Evolutionary conservation across 2,797 vertebrate genomes (phyloP).

Genomic region (Myotis findleyi): DNA sequence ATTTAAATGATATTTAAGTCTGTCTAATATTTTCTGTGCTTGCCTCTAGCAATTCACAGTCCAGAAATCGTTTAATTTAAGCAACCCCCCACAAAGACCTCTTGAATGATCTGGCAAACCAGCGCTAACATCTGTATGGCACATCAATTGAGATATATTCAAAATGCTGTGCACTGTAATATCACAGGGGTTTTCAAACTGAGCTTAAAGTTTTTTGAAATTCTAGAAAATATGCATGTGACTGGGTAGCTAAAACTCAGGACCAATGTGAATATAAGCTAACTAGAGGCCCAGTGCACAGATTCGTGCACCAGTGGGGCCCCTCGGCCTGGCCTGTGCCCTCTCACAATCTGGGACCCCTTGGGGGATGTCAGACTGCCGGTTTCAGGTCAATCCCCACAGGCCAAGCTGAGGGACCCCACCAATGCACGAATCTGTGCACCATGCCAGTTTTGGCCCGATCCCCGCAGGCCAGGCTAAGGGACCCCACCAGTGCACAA

Average conservation of each 20-base stretch:
- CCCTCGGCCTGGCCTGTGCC: too few species aligned
- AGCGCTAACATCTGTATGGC: neutral
- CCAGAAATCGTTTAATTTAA: neutral
- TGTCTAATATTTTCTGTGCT: conserved; percentile 14
- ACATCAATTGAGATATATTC: neutral
- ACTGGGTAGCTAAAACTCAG: neutral
- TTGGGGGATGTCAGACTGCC: too few species aligned
- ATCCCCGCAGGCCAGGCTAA: too few species aligned
- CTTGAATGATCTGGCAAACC: neutral
- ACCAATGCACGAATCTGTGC: too few species aligned
- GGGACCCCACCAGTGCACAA: too few species aligned
- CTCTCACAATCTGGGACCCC: too few species aligned
- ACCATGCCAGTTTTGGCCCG: too few species aligned
- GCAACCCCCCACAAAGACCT: neutral
- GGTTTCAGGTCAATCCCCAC: too few species aligned
- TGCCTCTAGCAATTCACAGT: neutral
- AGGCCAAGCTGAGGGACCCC: too few species aligned
- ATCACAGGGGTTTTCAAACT: neutral
- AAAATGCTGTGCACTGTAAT: neutral
- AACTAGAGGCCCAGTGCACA: neutral
- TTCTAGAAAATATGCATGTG: conserved; percentile 19
- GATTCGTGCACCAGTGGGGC: too few species aligned
- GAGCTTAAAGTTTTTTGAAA: conserved; percentile 47
- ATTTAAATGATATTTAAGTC: neutral
- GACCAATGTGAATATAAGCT: neutral